Conservation (phyloP, 2,888 invertebrate genomes). For the Allacma fusca region DNA sequence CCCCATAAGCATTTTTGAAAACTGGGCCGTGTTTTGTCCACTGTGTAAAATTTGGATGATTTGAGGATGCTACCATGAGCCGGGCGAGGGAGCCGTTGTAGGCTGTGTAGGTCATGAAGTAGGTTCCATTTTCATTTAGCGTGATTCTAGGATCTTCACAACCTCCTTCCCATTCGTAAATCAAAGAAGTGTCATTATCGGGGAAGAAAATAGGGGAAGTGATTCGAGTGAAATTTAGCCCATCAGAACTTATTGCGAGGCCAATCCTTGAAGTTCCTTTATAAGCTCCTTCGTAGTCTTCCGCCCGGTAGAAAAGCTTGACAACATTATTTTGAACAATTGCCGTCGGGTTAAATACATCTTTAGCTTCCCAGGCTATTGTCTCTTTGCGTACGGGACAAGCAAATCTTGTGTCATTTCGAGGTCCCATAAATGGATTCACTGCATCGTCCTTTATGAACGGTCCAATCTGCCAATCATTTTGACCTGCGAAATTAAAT, state of each 20-base stretch:
- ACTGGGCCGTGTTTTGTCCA: conserved; percentile 57
- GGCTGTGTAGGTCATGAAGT: conserved; percentile 56
- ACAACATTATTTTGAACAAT: conserved; percentile 49
- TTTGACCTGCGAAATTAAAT: neutral
- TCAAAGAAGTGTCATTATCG: conserved; percentile 44
- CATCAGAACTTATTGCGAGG: conserved; percentile 50
- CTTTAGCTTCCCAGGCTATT: conserved; percentile 55
- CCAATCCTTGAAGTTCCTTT: conserved; percentile 57
- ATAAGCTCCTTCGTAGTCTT: conserved; percentile 50
- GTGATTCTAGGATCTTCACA: conserved; percentile 58
- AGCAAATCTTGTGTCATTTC: conserved; percentile 50
- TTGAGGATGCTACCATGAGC: conserved; percentile 53
- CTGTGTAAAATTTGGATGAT: conserved; percentile 42
- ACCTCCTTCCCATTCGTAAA: conserved; percentile 56
- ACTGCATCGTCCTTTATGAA: conserved; percentile 53
- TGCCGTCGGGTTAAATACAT: conserved; percentile 59
- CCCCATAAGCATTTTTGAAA: conserved; percentile 45
- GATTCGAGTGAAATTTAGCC: conserved; percentile 48
- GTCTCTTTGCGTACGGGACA: conserved; percentile 50
- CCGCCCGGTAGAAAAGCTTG: conserved; percentile 56
- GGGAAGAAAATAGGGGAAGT: conserved; percentile 55
- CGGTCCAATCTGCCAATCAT: conserved; percentile 44
- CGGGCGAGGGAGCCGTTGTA: conserved; percentile 53
- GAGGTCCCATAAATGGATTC: conserved; percentile 52
- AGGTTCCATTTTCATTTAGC: conserved; percentile 42